Conservation (phyloP, 2,113 vertebrate genomes). For the Hemicordylus capensis region DNA sequence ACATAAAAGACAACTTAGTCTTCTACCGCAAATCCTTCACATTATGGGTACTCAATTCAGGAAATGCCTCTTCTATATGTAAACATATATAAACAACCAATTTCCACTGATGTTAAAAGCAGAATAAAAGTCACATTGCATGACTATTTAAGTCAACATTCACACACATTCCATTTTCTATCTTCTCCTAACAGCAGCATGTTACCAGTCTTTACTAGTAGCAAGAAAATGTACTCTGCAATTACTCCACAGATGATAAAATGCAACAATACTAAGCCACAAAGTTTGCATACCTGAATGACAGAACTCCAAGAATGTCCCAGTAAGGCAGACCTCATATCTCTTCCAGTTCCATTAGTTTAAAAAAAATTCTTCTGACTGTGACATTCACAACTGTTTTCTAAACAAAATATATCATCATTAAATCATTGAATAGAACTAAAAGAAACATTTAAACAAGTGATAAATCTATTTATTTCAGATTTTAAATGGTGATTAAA, state of each 20-base stretch:
- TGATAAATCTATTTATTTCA: background rate
- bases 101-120: background rate
- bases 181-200: background rate
- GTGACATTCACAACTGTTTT: background rate
- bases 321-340: conserved; percentile 59
- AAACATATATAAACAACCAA: background rate
- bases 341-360: conserved; percentile 52
- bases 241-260: background rate
- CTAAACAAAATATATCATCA: conserved; percentile 24
- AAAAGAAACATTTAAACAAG: background rate
- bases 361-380: background rate
- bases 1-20: background rate
- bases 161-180: background rate
- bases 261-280: background rate
- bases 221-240: background rate
- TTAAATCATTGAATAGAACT: conserved; percentile 1
- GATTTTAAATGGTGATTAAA: background rate
- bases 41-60: background rate
- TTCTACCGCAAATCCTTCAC: background rate
- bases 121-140: background rate
- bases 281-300: conserved; percentile 42
- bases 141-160: background rate
- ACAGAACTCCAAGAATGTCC: conserved; percentile 38
- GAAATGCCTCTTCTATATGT: background rate
- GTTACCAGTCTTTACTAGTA: background rate